Evolutionary conservation across 2,888 invertebrate genomes (phyloP), one percentile per base, ranked within the genome.

Genomic region (Ellobium chinense): DNA sequence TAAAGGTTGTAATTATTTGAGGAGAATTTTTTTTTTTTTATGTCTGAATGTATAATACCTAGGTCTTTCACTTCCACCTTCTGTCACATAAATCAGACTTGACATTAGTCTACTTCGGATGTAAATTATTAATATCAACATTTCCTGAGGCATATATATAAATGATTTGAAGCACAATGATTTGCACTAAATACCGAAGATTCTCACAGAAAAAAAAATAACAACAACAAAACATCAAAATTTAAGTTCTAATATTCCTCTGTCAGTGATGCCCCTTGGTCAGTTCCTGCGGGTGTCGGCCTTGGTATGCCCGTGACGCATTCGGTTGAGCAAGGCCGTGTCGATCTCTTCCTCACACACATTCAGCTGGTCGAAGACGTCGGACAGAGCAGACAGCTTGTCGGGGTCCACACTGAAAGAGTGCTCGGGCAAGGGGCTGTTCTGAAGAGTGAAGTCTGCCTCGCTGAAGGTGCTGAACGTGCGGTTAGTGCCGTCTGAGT

Each of bases 281-380:
- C 27, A 27, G 14, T 27, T 62, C 69, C 29, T 66, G 46, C 34
- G 24, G 18, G 58, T 36, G n/a, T 29, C 37, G 0, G 31, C 73
- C 24, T 63, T 58, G 24, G 39, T 56, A 46, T 83, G 83, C 0
- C 80, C 80, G 18, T 80, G 39, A 5, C 70, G 69, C 58, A 83
- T 9, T 0, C 80, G 37, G 65, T 80, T 63, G 24, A 83, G 78
- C 58, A 83, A 36, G 1, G 80, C 83, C 36, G 46, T 65, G 75
- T 83, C 83, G 37, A 83, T 83, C 69, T 83, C 69, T 0, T 46
- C 78, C 77, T 80, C 80, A 62, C 82, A 80, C 60, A 82, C 56
- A 37, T 77, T 72, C 18, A 82, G 69, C 66, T 83, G 83, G 14
- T 80, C 78, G 36, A 83, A 80, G 0, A 78, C 78, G 36, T 83